These are phyloP conservation scores for Balaenoptera acutorostrata DNA, from an alignment of 2,113 vertebrate genomes.

Conservation along the genomic window DNA sequence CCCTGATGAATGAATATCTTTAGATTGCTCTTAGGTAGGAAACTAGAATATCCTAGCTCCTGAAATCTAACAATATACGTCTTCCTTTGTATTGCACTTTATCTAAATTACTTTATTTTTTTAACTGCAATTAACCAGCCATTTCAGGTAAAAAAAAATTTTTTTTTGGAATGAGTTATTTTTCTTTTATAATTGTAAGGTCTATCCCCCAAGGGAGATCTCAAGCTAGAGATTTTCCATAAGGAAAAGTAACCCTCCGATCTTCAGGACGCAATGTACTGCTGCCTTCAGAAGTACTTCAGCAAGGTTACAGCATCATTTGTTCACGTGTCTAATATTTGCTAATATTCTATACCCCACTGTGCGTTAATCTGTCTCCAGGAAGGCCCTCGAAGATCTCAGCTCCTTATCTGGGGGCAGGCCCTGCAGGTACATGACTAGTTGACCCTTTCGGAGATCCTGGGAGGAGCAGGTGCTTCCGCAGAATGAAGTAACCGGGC, in stretches of 20 bases:
- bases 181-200: neutral
- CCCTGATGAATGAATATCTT: neutral
- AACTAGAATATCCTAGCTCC: neutral
- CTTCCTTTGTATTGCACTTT: neutral
- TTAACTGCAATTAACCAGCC: neutral
- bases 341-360: neutral
- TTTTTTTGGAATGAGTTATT: too few relatives aligned
- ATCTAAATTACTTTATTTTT: neutral
- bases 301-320: neutral
- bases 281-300: neutral
- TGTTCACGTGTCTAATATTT: too few relatives aligned
- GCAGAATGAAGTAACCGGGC: too few relatives aligned
- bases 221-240: neutral
- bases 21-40: neutral
- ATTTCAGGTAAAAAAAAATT: too few relatives aligned
- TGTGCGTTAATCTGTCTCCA: too few relatives aligned
- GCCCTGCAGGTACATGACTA: fast-evolving
- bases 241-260: neutral
- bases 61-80: neutral
- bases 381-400: neutral
- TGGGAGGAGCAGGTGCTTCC: too few relatives aligned
- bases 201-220: neutral
- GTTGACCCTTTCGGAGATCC: neutral
- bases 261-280: neutral
- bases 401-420: neutral